These are phyloP conservation scores for Apamea sordens DNA, from an alignment of 2,888 invertebrate genomes.

Conservation along the genomic window DNA sequence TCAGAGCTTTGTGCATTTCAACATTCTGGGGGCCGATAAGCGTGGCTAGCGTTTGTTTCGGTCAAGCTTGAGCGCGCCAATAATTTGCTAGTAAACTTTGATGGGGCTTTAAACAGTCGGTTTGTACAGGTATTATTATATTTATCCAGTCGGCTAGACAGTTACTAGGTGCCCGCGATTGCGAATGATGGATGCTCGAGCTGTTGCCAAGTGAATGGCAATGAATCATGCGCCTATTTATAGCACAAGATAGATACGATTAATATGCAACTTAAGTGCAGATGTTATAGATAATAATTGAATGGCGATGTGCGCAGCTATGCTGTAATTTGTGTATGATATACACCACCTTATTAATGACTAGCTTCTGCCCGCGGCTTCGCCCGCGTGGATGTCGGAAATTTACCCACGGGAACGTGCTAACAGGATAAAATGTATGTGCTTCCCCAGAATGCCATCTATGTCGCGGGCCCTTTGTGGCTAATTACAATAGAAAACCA, in stretches of 20 bases:
- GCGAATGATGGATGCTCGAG: slow-evolving; percentile 66
- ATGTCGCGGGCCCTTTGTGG: too few species aligned
- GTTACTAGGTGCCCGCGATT: slow-evolving; percentile 67
- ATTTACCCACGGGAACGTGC: too few species aligned
- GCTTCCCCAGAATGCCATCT: too few species aligned
- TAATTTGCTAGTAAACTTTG: slow-evolving; percentile 77
- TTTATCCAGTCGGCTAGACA: slow-evolving; percentile 61
- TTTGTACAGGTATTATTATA: slow-evolving; percentile 61
- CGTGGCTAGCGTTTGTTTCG: slow-evolving; percentile 54
- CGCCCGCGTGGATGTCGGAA: too few species aligned
- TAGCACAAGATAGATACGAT: slow-evolving; percentile 46
- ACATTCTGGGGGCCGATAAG: slow-evolving; percentile 53
- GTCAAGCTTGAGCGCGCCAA: slow-evolving; percentile 73
- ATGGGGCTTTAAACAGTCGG: slow-evolving; percentile 70
- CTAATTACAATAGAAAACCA: too few species aligned
- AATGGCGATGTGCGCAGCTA: slow-evolving; percentile 38
- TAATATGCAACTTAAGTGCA: slow-evolving; percentile 58
- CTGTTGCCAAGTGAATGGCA: slow-evolving; percentile 64
- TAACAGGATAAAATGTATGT: too few species aligned
- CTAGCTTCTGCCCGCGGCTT: too few species aligned
- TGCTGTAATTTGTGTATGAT: slow-evolving; percentile 41
- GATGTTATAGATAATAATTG: slow-evolving; percentile 58
- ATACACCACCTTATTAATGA: slow-evolving; percentile 42
- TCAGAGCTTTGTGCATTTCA: slow-evolving; percentile 61
- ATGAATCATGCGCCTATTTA: slow-evolving; percentile 64